Evolutionary conservation across 2,797 vertebrate species (phyloP), one percentile per base, ranked within the genome.

Genomic region (Tokudaia muenninki): DNA sequence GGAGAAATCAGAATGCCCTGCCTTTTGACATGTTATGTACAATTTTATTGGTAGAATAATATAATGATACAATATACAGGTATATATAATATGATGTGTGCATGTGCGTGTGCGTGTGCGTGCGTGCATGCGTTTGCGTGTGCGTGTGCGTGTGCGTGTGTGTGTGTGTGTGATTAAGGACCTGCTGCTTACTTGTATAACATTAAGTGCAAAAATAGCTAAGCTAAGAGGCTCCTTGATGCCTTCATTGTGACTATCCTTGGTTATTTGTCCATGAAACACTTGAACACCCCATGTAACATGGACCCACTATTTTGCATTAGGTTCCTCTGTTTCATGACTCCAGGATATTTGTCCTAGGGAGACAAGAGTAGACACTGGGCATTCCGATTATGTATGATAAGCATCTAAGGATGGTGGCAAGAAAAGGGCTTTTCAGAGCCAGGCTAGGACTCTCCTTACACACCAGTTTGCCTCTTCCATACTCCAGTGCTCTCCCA

Each of bases 381-480:
- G 22, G 21, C n/a, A n/a, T 3, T 41, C 3, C 61, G 41, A 7
- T 67, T 26, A 3, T 87, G 24, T 31, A n/a, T 22, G 26, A 19
- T 4, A 2, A 12, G 19, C 55, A 50, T 65, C 12, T 34, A 50
- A 44, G 26, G 41, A 26, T 31, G 9, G 12, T 79, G 13, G 3
- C 34, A 41, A 57, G 17, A 0, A 0, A 0, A 21, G 19, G 44
- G 3, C 6, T 3, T 37, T 70, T n/a, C 41, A 61, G 0, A 63
- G 4, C 41, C 14, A 0, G 19, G 11, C 4, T 8, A 34, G 12
- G 47, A 13, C 21, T 14, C 44, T 52, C 47, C 14, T 4, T 21
- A 29, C 55, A 26, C 31, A 3, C 2, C 24, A 3, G 2, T n/a
- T 61, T 79, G 72, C 29, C 19, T 16, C 31, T 16, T 37, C 7